Evolutionary conservation across 1,140 invertebrate species (phyloP), one percentile per base, ranked within the genome.

Genomic region (Drosophila kurseongensis): DNA sequence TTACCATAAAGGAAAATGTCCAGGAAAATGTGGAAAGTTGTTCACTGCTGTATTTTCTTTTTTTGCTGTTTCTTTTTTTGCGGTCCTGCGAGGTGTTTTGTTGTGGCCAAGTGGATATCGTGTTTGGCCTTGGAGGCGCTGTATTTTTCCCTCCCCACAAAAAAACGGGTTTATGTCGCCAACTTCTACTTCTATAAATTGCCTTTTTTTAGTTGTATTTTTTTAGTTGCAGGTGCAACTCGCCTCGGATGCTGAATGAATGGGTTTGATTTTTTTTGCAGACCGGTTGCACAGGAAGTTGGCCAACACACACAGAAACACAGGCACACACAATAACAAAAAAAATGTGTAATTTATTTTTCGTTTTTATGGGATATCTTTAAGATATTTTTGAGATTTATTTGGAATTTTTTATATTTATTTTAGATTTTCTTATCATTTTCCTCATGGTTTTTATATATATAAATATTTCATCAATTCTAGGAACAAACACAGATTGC

Each of bases 251-350:
- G 65, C 65, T 68, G 65, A 29, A 68, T 66, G 65, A 66, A 68
- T 66, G 45, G 29, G 65, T 29, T 66, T 67, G 29, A 16, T 41
- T 45, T 54, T 54, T 68, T 45, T 77, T 57, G 59, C 57, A 55
- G 81, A 86, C 83, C 83, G 83, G 83, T 86, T 86, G 79, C 65
- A 68, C 65, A 68, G 65, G 65, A 68, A 68, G 47, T 42, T 66
- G 61, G 45, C 65, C 35, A 41, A 23, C 36, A 65, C 41, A 44
- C 38, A 41, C 48, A 41, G 7, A 27, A 6, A 51, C 9, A 38
- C 76, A 77, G 73, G 78, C 59, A 44, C 63, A 57, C 69, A 57
- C 69, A 36, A 52, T 41, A 80, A 74, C 41, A 80, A 68, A 47
- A 72, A 23, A 23, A 23, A 23, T 16, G 50, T 16, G 50, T 48